Conservation (phyloP, 2,113 vertebrate genomes). For the Bagarius yarrelli region DNA sequence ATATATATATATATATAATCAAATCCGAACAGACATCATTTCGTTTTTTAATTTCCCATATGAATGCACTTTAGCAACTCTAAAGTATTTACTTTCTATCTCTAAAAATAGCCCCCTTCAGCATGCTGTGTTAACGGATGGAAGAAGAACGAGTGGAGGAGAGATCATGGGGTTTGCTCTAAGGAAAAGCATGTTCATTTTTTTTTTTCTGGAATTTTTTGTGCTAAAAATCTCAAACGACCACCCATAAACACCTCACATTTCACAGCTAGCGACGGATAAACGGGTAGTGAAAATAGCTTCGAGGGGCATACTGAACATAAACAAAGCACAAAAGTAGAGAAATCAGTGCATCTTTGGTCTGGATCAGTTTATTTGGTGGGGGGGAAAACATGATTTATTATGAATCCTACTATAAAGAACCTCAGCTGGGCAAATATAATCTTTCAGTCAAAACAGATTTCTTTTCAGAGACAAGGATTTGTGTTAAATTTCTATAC, state of each 20-base stretch:
- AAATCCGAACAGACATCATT: no score
- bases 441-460: no score
- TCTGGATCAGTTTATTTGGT: no score
- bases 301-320: not conserved
- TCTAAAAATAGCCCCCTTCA: not conserved
- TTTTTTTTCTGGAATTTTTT: slow-evolving; percentile 22
- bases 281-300: slow-evolving; percentile 28
- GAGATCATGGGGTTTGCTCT: slow-evolving; percentile 26
- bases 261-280: slow-evolving; percentile 27
- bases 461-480: no score
- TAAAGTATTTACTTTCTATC: not conserved
- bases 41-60: not conserved
- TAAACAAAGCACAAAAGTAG: not conserved
- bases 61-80: no score
- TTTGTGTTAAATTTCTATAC: no score
- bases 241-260: slow-evolving; percentile 32
- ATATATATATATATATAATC: no score
- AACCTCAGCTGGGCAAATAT: no score
- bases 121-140: not conserved
- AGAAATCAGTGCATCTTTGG: not conserved
- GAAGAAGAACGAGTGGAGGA: slow-evolving; percentile 13
- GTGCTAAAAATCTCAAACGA: not conserved
- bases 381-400: not conserved
- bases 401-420: no score
- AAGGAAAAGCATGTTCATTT: slow-evolving; percentile 26